Evolutionary conservation across 2,113 vertebrate genomes (phyloP).

Genomic region (Indicator maculatus): DNA sequence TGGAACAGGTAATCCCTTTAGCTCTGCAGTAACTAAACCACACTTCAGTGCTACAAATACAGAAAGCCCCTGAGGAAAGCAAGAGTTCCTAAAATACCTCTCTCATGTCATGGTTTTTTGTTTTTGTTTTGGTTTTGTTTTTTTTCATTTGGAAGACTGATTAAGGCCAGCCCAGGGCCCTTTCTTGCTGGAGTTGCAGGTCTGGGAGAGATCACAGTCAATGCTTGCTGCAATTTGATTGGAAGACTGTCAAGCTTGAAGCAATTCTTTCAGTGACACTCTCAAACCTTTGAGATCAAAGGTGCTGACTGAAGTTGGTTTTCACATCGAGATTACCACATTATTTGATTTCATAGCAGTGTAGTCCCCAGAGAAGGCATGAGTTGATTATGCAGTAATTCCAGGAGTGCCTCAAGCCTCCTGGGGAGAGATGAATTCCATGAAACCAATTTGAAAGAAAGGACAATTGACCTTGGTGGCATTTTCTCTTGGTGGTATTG

Average conservation of each 20-base stretch:
- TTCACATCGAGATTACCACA: constrained; percentile 33
- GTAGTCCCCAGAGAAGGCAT: constrained; percentile 31
- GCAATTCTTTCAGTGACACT: constrained; percentile 6
- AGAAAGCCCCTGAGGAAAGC: neutral
- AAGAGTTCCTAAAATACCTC: neutral
- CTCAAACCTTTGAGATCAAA: constrained; percentile 41
- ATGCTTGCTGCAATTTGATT: neutral
- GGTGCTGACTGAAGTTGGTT: constrained; percentile 50
- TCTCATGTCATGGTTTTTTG: neutral
- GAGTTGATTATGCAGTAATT: constrained; percentile 45
- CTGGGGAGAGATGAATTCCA: neutral
- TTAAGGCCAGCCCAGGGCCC: neutral
- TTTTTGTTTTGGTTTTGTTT: neutral
- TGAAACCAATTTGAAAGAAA: constrained; percentile 48
- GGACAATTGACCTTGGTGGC: neutral
- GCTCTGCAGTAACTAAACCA: neutral
- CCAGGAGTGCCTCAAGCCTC: constrained; percentile 31
- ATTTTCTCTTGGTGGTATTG: neutral
- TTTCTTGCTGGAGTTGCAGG: constrained; percentile 15
- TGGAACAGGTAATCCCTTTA: neutral
- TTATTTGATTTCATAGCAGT: constrained; percentile 46
- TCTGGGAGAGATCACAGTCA: neutral
- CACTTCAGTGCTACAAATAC: neutral
- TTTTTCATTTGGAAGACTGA: neutral
- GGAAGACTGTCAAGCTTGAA: neutral